Evolutionary conservation across 2,797 vertebrate species (phyloP).

Genomic region (Epinephelus malabaricus): DNA sequence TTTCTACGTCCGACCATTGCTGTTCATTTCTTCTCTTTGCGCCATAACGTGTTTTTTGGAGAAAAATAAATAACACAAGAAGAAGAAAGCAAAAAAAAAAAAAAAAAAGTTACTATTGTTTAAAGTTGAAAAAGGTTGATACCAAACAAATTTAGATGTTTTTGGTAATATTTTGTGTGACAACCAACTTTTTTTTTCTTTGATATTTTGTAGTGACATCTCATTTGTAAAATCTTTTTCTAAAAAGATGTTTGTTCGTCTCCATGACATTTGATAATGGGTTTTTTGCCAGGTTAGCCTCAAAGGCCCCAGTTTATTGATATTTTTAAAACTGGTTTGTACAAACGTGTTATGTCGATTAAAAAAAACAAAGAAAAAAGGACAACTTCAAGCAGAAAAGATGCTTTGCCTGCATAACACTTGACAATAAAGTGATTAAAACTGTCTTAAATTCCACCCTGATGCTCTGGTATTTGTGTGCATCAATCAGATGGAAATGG

Average conservation of each 20-base stretch:
- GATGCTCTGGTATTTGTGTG: slow-evolving; percentile 30
- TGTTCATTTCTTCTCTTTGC: slow-evolving; percentile 79
- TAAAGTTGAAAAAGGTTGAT: slow-evolving; percentile 82
- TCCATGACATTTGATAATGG: slow-evolving; percentile 95
- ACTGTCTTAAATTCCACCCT: slow-evolving; percentile 82
- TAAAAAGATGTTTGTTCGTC: slow-evolving; percentile 91
- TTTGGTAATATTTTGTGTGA: slow-evolving; percentile 90
- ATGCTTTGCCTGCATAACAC: slow-evolving; percentile 98
- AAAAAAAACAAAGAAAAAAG: slow-evolving; percentile 74
- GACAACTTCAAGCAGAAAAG: slow-evolving; percentile 83
- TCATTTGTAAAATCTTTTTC: slow-evolving; percentile 99
- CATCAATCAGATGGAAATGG: not conserved
- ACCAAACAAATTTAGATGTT: slow-evolving; percentile 87
- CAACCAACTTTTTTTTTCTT: slow-evolving; percentile 83
- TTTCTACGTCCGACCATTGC: slow-evolving; percentile 78
- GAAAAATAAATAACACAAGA: slow-evolving; percentile 69
- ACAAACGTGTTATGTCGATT: slow-evolving; percentile 96
- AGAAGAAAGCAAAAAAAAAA: slow-evolving; percentile 64
- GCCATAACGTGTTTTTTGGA: slow-evolving; percentile 80
- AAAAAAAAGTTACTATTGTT: slow-evolving; percentile 69
- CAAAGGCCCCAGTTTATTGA: slow-evolving; percentile 94
- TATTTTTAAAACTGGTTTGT: slow-evolving; percentile 99
- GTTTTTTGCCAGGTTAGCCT: slow-evolving; percentile 96
- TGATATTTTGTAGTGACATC: slow-evolving; percentile 98
- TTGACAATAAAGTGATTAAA: slow-evolving; percentile 97